A percentile compares a stretch with the other conserved stretches of the same genome.
Conservation (phyloP, 2,888 invertebrate species). For the Torymus aiolomorphi region DNA sequence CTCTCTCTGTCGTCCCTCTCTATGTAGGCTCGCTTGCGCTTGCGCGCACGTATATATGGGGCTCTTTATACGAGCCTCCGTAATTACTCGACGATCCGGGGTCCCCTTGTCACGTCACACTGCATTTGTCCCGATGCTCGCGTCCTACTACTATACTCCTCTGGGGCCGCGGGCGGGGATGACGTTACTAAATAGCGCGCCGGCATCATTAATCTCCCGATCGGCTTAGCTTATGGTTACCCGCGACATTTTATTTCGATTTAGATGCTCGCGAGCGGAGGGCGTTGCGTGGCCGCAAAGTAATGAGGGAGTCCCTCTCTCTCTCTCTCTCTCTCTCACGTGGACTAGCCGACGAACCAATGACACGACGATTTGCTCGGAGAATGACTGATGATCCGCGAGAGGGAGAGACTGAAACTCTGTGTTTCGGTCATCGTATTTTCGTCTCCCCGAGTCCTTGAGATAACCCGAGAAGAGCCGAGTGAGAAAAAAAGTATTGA, state of each 20-base stretch:
- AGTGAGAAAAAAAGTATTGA: constrained; percentile 18
- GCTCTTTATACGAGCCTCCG: constrained; percentile 7
- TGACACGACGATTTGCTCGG: constrained; percentile 66
- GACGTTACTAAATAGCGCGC: constrained; percentile 54
- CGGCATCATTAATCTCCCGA: constrained; percentile 63
- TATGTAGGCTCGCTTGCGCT: no score
- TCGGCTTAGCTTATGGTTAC: constrained; percentile 50
- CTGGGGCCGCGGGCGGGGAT: constrained; percentile 2
- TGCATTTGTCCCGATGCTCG: constrained; percentile 42
- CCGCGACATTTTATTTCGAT: constrained; percentile 63
- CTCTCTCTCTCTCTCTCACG: background rate
- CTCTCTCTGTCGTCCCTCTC: no score
- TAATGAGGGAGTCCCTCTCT: constrained; percentile 36
- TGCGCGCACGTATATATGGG: no score
- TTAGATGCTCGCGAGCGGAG: constrained; percentile 38
- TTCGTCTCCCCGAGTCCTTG: constrained; percentile 30
- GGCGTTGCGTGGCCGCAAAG: constrained; percentile 38
- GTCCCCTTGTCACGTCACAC: constrained; percentile 47
- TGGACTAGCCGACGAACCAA: constrained; percentile 56
- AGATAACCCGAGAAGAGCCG: constrained; percentile 10
- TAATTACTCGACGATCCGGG: constrained; percentile 50
- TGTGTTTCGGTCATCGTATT: background rate
- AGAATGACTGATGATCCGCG: constrained; percentile 66
- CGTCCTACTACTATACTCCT: no score
- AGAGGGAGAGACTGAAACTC: background rate